Evolutionary conservation across 1,140 invertebrate species (phyloP).

Genomic region (Cydia strobilella): DNA sequence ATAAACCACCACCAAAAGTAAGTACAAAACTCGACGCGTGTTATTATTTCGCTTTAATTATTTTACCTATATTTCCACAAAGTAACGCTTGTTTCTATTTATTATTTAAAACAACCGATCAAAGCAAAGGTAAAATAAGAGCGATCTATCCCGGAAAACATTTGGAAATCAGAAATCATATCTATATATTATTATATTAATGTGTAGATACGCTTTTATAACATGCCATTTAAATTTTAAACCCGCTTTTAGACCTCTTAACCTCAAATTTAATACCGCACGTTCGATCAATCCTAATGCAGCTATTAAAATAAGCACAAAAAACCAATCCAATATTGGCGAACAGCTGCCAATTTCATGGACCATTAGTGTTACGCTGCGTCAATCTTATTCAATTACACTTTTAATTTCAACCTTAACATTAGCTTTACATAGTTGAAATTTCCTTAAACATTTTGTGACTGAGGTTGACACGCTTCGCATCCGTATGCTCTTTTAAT

Average conservation of each 20-base stretch:
- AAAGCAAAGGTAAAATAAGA: no score
- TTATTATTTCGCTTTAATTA: no score
- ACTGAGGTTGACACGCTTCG: background rate
- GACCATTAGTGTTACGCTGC: constrained; percentile 18
- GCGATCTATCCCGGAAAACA: no score
- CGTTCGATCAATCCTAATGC: constrained; percentile 25
- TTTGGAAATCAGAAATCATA: no score
- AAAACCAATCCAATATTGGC: constrained; percentile 28
- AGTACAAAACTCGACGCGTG: no score
- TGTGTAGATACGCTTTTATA: no score
- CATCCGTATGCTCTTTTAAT: background rate
- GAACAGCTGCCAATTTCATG: constrained; percentile 30
- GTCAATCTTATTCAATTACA: background rate
- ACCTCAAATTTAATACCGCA: constrained; percentile 11
- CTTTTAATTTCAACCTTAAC: background rate
- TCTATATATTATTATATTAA: no score
- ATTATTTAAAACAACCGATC: no score
- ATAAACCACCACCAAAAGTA: no score
- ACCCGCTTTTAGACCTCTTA: background rate
- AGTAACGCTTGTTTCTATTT: no score
- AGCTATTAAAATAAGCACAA: constrained; percentile 50
- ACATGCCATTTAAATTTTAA: background rate
- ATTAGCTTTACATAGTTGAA: background rate
- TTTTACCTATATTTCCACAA: no score
- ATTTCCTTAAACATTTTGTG: background rate